phyloP scores from a whole-genome alignment of 2,113 vertebrate genomes.

The Pluvialis apricaria region DNA sequence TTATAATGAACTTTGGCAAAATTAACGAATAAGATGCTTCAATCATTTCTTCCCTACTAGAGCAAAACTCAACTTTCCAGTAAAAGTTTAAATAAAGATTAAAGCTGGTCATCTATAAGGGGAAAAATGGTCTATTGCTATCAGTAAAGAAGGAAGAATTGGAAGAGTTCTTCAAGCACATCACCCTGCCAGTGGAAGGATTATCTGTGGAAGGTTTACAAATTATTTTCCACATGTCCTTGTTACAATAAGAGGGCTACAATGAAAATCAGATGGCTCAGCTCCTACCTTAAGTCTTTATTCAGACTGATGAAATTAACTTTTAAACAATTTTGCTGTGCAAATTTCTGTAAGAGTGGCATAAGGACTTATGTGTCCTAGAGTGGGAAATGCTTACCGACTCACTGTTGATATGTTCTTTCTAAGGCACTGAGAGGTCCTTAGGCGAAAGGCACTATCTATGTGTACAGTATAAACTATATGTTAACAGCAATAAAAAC shows the following conservation, averaged over 20 bases:
- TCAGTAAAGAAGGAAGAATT: not conserved
- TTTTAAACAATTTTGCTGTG: not conserved
- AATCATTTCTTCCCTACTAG: not conserved
- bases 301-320: not conserved
- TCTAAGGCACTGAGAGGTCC: not conserved
- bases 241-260: not conserved
- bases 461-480: accelerated
- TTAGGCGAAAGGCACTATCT: not conserved
- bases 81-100: not conserved
- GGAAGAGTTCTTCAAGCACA: not conserved
- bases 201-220: not conserved
- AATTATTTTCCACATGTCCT: not conserved
- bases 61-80: not conserved
- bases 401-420: not conserved
- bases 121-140: not conserved
- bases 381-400: slow-evolving; percentile 6
- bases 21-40: not conserved
- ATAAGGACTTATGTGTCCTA: slow-evolving; percentile 14
- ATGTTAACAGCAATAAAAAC: not conserved
- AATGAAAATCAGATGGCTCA: not conserved
- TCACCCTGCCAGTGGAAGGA: not conserved
- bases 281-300: not conserved
- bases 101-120: not conserved
- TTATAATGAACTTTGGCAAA: not conserved
- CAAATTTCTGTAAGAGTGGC: not conserved